Percentiles rank a stretch among this genome's conserved stretches.
Conservation (phyloP, 92 coral and sea anemone genomes). For the Porites evermanni region DNA sequence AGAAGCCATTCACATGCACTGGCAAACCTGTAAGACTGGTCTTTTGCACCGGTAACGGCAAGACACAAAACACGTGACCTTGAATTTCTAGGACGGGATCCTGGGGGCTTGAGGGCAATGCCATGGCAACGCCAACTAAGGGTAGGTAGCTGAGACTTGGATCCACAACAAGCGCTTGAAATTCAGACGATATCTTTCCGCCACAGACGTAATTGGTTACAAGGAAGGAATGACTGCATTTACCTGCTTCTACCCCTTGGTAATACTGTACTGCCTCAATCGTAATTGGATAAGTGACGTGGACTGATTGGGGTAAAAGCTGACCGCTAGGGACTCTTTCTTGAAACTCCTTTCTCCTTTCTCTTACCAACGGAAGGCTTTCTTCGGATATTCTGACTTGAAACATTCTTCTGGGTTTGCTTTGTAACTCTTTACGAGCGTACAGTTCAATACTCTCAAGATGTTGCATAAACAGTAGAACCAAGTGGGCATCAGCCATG, state of each 20-base stretch:
- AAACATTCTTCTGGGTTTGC: conserved; percentile 44
- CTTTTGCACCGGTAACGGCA: conserved; percentile 72
- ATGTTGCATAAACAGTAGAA: conserved; percentile 73
- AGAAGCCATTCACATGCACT: conserved; percentile 81
- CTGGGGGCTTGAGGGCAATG: conserved; percentile 33
- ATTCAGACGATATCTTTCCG: conserved; percentile 41
- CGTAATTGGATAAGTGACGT: conserved; percentile 12
- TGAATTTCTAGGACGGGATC: not conserved
- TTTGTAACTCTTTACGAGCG: conserved; percentile 27
- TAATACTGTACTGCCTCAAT: conserved; percentile 48
- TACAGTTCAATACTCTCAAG: conserved; percentile 72
- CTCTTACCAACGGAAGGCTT: conserved; percentile 55
- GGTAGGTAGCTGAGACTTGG: conserved; percentile 74
- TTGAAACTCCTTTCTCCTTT: conserved; percentile 61
- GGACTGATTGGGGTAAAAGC: conserved; percentile 31
- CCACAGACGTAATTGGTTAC: conserved; percentile 71
- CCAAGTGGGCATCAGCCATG: conserved; percentile 71
- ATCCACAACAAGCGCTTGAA: conserved; percentile 50
- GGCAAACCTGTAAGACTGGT: conserved; percentile 82
- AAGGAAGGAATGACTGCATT: conserved; percentile 37
- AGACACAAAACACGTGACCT: conserved; percentile 77
- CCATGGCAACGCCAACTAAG: conserved; percentile 86
- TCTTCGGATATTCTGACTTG: conserved; percentile 70
- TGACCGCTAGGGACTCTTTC: conserved; percentile 23
- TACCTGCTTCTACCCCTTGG: not conserved